Conservation (phyloP, 2,797 vertebrate genomes). For the Todus mexicanus region DNA sequence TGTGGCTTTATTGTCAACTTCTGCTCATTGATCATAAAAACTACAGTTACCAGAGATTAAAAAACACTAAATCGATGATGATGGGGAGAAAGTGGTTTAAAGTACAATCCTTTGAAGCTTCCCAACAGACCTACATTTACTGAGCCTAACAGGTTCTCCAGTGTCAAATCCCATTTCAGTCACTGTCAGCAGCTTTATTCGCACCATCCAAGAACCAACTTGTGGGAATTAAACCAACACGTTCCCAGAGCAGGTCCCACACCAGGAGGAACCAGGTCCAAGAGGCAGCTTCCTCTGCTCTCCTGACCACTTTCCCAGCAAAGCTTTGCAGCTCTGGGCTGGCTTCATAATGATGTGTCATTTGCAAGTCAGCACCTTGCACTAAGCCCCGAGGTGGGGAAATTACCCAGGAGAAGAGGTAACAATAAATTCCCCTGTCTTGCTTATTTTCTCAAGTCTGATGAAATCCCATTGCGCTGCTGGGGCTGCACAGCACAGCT, state of each 20-base stretch:
- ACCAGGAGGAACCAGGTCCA: conserved; percentile 21
- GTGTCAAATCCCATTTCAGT: conserved; percentile 50
- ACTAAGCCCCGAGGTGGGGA: conserved; percentile 55
- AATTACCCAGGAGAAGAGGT: conserved; percentile 44
- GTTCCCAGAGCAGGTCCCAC: conserved; percentile 19
- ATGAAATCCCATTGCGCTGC: conserved; percentile 36
- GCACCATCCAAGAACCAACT: conserved; percentile 27
- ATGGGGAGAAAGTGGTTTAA: conserved; percentile 22
- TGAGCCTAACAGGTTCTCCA: conserved; percentile 40
- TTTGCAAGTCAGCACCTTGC: conserved; percentile 64
- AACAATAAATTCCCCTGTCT: conserved; percentile 30
- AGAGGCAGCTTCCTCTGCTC: neutral
- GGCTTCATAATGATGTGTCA: conserved; percentile 51
- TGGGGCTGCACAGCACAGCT: conserved; percentile 6
- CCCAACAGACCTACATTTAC: conserved; percentile 45
- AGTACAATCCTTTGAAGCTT: conserved; percentile 51
- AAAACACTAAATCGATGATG: conserved; percentile 20
- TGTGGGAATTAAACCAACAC: conserved; percentile 56
- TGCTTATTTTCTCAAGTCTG: conserved; percentile 46
- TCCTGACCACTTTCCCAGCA: conserved; percentile 44
- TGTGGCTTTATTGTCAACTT: conserved; percentile 10
- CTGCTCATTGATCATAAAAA: conserved; percentile 12
- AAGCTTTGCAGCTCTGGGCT: conserved; percentile 53
- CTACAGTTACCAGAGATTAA: neutral
- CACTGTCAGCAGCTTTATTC: conserved; percentile 58